phyloP scores from a whole-genome alignment of 2,113 vertebrate genomes.

The Chelonoidis abingdonii region DNA sequence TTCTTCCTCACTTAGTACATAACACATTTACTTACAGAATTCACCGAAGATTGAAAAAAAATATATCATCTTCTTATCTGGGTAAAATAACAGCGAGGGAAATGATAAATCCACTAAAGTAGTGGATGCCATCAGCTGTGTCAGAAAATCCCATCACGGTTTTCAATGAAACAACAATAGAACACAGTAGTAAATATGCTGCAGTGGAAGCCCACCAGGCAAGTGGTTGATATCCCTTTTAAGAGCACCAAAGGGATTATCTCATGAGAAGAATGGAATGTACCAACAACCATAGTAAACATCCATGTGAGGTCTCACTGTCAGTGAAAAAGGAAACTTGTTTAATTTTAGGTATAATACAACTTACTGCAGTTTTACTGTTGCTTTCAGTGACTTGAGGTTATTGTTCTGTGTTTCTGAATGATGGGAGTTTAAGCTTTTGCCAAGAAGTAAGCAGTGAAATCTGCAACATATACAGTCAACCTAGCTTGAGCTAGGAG shows the following conservation, averaged over 20 bases:
- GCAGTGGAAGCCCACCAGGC: background rate
- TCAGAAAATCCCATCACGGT: background rate
- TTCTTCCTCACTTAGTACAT: background rate
- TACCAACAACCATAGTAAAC: background rate
- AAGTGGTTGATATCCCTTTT: background rate
- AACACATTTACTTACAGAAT: background rate
- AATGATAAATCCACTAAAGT: background rate
- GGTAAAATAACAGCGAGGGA: background rate
- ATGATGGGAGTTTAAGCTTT: background rate
- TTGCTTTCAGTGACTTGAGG: background rate
- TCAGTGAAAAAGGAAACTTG: fast-evolving
- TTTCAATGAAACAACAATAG: background rate
- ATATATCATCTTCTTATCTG: background rate
- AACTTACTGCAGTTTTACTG: background rate
- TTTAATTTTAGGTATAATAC: background rate
- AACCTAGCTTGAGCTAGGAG: background rate
- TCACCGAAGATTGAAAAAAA: background rate
- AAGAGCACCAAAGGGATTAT: background rate
- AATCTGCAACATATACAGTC: background rate
- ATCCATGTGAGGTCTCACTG: background rate
- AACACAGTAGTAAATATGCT: background rate
- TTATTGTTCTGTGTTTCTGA: background rate
- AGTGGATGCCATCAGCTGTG: background rate
- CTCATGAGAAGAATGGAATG: background rate
- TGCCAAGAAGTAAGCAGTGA: background rate